Evolutionary conservation across 2,888 invertebrate species (phyloP).

Genomic region (Pandemis cinnamomeana): DNA sequence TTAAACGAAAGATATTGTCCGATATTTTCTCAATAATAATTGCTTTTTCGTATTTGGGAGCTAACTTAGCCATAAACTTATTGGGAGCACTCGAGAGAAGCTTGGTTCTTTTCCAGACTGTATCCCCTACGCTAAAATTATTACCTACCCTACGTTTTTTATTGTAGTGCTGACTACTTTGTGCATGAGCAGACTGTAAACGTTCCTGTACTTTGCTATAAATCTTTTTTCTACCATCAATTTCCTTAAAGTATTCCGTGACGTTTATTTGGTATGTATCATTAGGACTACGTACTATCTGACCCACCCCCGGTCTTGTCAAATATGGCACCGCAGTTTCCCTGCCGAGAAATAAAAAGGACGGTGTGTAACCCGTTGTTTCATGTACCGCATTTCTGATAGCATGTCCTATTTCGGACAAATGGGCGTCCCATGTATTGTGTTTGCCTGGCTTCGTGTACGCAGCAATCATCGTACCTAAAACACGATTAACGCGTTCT

Average conservation of each 20-base stretch:
- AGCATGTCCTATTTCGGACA: constrained; percentile 15
- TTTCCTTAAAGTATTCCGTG: too few relatives aligned
- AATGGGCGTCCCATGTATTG: constrained; percentile 1
- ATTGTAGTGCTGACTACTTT: constrained; percentile 2
- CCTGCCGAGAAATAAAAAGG: neutral
- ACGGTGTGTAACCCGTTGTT: too few relatives aligned
- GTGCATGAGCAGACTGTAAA: neutral
- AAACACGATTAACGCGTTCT: constrained; percentile 52
- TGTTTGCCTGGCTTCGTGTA: constrained; percentile 32
- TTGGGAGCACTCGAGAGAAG: constrained; percentile 38
- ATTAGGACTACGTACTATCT: too few relatives aligned
- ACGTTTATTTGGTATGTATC: too few relatives aligned
- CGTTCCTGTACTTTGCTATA: neutral
- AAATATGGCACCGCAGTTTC: neutral
- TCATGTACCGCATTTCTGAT: constrained; percentile 17
- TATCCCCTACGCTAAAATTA: constrained; percentile 9
- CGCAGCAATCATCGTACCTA: constrained; percentile 50
- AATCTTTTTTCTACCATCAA: neutral
- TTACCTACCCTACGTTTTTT: neutral
- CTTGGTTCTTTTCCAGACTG: constrained; percentile 44
- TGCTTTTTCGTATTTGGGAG: constrained; percentile 42
- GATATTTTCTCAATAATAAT: constrained; percentile 14
- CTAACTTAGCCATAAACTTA: constrained; percentile 34
- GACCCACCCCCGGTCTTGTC: too few relatives aligned
- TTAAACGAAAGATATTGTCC: constrained; percentile 18